phyloP scores from a whole-genome alignment of 2,797 vertebrate species.

The Philypnodon macrostomus region DNA sequence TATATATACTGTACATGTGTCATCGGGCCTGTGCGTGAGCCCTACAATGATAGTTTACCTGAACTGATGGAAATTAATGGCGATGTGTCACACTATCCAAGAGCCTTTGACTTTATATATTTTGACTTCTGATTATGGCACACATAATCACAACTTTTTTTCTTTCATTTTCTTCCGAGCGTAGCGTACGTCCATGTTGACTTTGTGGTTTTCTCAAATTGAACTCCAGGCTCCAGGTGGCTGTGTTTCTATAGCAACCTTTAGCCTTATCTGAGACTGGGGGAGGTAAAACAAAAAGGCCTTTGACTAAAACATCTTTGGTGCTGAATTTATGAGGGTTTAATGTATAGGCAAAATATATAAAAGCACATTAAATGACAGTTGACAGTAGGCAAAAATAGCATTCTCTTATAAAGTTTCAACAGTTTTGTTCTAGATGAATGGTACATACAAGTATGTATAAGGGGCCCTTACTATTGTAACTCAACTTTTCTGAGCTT shows the following conservation, averaged over 20 bases:
- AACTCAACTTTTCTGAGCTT: too few species aligned
- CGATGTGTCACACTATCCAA: constrained; percentile 67
- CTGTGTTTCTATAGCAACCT: constrained; percentile 88
- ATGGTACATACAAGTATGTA: too few species aligned
- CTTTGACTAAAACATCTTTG: constrained; percentile 88
- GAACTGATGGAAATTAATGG: constrained; percentile 71
- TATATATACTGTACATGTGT: constrained; percentile 65
- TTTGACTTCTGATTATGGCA: constrained; percentile 85
- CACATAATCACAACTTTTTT: constrained; percentile 85
- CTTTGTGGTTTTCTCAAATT: constrained; percentile 95
- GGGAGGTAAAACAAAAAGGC: constrained; percentile 83
- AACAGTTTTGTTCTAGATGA: too few species aligned
- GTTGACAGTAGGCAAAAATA: too few species aligned
- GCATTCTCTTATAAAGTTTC: too few species aligned
- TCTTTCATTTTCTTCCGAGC: constrained; percentile 66
- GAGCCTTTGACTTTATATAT: constrained; percentile 85
- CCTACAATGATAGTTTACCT: constrained; percentile 62
- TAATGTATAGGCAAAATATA: too few species aligned
- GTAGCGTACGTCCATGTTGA: constrained; percentile 89
- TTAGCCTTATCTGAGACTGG: constrained; percentile 89
- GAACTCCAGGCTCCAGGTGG: constrained; percentile 90
- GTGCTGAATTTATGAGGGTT: too few species aligned
- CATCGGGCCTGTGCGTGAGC: constrained; percentile 46
- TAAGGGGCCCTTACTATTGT: too few species aligned
- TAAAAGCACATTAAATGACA: too few species aligned